Percentiles rank a stretch among this genome's conserved stretches.
phyloP scores from a whole-genome alignment of 2,888 invertebrate species.

The Sarcophaga variegata region DNA sequence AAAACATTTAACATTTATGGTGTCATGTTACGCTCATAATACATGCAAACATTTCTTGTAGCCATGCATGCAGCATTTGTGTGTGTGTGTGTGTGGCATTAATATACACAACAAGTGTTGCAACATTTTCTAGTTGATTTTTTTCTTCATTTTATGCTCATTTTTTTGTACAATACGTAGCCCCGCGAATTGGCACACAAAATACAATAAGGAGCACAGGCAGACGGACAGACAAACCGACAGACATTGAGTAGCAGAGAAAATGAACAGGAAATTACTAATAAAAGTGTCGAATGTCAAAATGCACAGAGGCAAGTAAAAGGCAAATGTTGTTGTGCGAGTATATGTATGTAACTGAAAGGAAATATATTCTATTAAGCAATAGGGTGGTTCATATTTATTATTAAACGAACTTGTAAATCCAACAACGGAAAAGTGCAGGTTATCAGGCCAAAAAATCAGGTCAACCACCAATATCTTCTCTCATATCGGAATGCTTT shows the following conservation, averaged over 20 bases:
- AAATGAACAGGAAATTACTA: conserved; percentile 24
- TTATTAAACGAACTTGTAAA: too few species aligned
- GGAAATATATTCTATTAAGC: not conserved
- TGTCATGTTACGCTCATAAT: conserved; percentile 39
- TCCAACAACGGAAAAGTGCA: too few species aligned
- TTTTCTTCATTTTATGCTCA: not conserved
- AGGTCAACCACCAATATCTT: too few species aligned
- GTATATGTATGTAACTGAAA: not conserved
- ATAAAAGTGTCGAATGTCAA: conserved; percentile 30
- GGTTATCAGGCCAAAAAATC: too few species aligned
- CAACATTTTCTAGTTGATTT: conserved; percentile 11
- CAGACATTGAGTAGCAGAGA: not conserved
- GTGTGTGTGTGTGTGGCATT: not conserved
- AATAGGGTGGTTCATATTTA: not conserved
- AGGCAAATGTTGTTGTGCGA: not conserved
- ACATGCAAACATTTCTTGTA: conserved; percentile 25
- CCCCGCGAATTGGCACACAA: conserved; percentile 15
- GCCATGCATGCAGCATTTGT: not conserved
- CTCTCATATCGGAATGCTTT: too few species aligned
- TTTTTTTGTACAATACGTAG: not conserved
- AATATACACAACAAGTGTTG: conserved; percentile 42
- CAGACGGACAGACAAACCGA: not conserved
- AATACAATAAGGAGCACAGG: not conserved
- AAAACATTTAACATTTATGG: conserved; percentile 46
- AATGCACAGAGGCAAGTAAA: conserved; percentile 5